phyloP scores from a whole-genome alignment of 2,888 invertebrate genomes.

The Thera obeliscata region DNA sequence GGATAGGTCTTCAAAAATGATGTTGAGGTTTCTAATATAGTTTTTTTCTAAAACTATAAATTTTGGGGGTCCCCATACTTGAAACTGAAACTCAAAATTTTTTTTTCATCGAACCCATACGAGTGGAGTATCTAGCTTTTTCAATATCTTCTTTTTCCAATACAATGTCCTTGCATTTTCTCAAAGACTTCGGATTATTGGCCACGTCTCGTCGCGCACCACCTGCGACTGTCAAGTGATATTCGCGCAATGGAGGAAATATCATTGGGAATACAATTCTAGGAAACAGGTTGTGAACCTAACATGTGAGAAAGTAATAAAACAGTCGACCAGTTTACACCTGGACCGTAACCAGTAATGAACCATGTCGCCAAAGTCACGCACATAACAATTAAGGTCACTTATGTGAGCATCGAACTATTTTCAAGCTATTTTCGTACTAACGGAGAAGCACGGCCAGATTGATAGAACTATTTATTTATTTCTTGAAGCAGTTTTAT shows the following conservation, averaged over 20 bases:
- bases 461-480: neutral
- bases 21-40: no score
- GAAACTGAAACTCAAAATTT: no score
- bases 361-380: conserved; percentile 59
- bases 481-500: neutral
- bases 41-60: no score
- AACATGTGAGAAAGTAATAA: conserved; percentile 27
- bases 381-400: conserved; percentile 74
- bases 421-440: conserved; percentile 50
- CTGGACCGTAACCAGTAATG: conserved; percentile 49
- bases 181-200: no score
- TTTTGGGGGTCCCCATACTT: no score
- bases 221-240: neutral
- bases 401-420: conserved; percentile 55
- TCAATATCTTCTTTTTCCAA: no score
- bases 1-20: no score
- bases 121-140: no score
- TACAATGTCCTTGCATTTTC: no score
- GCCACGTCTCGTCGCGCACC: no score
- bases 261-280: conserved; percentile 7
- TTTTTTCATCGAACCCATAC: no score
- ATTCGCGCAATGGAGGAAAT: neutral
- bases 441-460: neutral
- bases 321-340: conserved; percentile 26
- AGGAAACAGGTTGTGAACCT: conserved; percentile 13